Evolutionary conservation across 2,113 vertebrate species (phyloP).

Genomic region (Spea bombifrons): DNA sequence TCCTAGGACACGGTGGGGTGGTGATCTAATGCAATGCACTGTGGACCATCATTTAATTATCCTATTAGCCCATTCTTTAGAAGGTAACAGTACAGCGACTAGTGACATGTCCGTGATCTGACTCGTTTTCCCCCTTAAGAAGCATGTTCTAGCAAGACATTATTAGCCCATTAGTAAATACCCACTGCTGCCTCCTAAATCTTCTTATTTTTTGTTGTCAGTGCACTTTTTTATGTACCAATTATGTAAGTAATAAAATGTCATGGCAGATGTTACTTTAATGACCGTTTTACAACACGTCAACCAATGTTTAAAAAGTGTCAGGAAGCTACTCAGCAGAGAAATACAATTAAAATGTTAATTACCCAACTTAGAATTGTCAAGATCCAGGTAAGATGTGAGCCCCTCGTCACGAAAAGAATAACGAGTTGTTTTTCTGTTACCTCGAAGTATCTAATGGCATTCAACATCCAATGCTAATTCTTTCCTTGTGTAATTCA

Average conservation of each 20-base stretch:
- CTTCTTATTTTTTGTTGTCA: not conserved
- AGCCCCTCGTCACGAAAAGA: not conserved
- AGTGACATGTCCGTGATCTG: too few species aligned
- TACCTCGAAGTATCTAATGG: not conserved
- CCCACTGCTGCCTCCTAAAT: not conserved
- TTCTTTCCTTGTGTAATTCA: not conserved
- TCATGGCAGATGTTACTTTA: conserved; percentile 23
- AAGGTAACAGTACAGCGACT: too few species aligned
- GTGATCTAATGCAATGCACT: too few species aligned
- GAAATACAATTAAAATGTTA: conserved; percentile 30
- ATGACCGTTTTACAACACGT: conserved; percentile 1
- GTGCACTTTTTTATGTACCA: conserved; percentile 11
- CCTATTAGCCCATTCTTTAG: too few species aligned
- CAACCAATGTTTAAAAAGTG: conserved; percentile 5
- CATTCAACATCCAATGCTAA: not conserved
- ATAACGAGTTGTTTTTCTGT: conserved; percentile 26
- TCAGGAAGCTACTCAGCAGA: conserved; percentile 1
- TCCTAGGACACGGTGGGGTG: too few species aligned
- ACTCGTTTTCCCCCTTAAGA: not conserved
- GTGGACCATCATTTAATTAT: too few species aligned
- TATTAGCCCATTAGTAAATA: not conserved
- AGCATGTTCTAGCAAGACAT: not conserved
- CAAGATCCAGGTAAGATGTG: conserved; percentile 11
- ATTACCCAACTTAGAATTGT: conserved; percentile 25
- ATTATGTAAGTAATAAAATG: conserved; percentile 23